Conservation (phyloP, 2,113 vertebrate species). For the Callocephalon fimbriatum region DNA sequence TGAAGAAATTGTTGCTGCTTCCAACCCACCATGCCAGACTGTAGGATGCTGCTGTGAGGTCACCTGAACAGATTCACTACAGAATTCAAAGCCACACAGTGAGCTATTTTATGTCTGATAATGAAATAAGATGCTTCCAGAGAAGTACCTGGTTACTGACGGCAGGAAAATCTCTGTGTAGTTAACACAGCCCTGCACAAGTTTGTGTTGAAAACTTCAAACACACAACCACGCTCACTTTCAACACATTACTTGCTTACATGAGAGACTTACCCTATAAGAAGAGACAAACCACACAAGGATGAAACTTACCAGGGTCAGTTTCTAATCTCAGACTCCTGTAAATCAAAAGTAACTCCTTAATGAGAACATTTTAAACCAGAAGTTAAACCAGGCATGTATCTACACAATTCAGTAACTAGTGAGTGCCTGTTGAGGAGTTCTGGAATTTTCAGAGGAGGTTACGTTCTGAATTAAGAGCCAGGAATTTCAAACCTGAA, state of each 20-base stretch:
- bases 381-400: background rate
- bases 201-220: background rate
- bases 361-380: background rate
- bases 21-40: background rate
- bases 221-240: background rate
- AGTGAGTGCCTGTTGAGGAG: background rate
- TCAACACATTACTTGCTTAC: background rate
- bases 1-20: constrained; percentile 65
- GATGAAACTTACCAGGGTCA: background rate
- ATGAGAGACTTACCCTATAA: background rate
- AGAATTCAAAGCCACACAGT: constrained; percentile 21
- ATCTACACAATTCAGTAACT: background rate
- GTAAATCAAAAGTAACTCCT: background rate
- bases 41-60: constrained; percentile 59
- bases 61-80: constrained; percentile 24
- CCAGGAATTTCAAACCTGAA: background rate
- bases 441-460: background rate
- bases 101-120: constrained; percentile 44
- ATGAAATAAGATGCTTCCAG: background rate
- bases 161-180: background rate
- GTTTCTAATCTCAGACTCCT: background rate
- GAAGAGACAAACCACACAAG: background rate
- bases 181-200: background rate
- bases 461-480: background rate
- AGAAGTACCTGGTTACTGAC: background rate